Evolutionary conservation across 2,797 vertebrate genomes (phyloP).

Genomic region (Synanceia verrucosa): DNA sequence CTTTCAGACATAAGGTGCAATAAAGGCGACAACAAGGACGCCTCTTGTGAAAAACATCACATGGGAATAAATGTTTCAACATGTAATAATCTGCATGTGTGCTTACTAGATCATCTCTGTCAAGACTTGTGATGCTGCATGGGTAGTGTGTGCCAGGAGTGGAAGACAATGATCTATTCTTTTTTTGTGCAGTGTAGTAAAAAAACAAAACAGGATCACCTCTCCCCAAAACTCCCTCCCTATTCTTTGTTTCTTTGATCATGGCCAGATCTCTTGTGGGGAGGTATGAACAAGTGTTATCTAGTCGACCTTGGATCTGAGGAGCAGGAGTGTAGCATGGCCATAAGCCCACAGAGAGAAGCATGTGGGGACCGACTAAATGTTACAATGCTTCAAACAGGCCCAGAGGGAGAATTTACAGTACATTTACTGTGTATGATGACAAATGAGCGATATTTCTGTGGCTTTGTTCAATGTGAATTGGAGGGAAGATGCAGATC

Average conservation of each 20-base stretch:
- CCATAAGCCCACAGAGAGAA: constrained; percentile 57
- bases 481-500: constrained; percentile 2
- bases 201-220: constrained; percentile 35
- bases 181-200: constrained; percentile 23
- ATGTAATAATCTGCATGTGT: constrained; percentile 3
- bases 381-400: constrained; percentile 41
- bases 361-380: constrained; percentile 46
- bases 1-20: constrained; percentile 49
- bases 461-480: constrained; percentile 22
- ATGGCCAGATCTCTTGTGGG: constrained; percentile 37
- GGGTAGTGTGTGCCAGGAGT: background rate
- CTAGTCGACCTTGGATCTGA: constrained; percentile 64
- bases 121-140: constrained; percentile 2
- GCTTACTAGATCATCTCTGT: background rate
- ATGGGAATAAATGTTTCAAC: constrained; percentile 16
- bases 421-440: constrained; percentile 22
- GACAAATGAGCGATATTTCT: constrained; percentile 24
- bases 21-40: constrained; percentile 29
- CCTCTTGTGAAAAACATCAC: constrained; percentile 27
- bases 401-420: constrained; percentile 34
- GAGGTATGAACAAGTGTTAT: constrained; percentile 50
- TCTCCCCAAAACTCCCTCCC: constrained; percentile 17
- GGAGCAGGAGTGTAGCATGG: constrained; percentile 45
- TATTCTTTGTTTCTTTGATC: constrained; percentile 42
- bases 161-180: constrained; percentile 22